Conservation (phyloP, 2,113 vertebrate species). For the Saguinus midas region DNA sequence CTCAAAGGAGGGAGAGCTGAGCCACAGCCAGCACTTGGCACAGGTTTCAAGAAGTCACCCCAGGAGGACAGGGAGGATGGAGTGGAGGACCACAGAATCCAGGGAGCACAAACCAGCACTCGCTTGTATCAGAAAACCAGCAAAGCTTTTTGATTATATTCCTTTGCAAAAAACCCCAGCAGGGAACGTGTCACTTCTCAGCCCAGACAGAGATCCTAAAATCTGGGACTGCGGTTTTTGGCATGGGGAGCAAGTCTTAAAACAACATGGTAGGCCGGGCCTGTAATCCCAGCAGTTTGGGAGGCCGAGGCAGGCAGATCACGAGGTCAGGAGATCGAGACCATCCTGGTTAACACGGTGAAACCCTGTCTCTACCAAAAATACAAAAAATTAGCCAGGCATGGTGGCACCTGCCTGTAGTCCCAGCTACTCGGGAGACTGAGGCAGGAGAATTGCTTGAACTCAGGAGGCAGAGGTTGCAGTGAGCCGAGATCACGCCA, state of each 20-base stretch:
- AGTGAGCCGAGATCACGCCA: too few relatives aligned
- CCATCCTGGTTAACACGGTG: too few relatives aligned
- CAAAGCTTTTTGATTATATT: neutral
- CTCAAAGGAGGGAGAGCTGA: neutral
- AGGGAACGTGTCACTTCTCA: neutral
- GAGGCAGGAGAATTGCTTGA: too few relatives aligned
- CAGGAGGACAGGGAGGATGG: neutral
- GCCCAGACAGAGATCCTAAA: neutral
- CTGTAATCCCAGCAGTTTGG: too few relatives aligned
- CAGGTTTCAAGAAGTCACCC: neutral
- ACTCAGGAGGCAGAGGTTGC: too few relatives aligned
- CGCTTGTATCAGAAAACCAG: neutral
- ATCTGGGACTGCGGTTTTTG: neutral
- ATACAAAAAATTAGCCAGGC: too few relatives aligned
- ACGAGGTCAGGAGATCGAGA: too few relatives aligned
- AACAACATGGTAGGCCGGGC: neutral
- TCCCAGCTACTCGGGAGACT: too few relatives aligned
- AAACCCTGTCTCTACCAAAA: too few relatives aligned
- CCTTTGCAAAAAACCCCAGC: neutral
- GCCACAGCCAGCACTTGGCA: neutral
- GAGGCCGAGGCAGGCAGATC: too few relatives aligned
- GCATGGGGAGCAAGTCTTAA: neutral
- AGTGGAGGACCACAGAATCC: neutral
- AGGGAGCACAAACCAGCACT: neutral
- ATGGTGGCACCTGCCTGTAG: too few relatives aligned